phyloP scores from a whole-genome alignment of 2,113 vertebrate genomes.

The Scytalopus superciliaris region DNA sequence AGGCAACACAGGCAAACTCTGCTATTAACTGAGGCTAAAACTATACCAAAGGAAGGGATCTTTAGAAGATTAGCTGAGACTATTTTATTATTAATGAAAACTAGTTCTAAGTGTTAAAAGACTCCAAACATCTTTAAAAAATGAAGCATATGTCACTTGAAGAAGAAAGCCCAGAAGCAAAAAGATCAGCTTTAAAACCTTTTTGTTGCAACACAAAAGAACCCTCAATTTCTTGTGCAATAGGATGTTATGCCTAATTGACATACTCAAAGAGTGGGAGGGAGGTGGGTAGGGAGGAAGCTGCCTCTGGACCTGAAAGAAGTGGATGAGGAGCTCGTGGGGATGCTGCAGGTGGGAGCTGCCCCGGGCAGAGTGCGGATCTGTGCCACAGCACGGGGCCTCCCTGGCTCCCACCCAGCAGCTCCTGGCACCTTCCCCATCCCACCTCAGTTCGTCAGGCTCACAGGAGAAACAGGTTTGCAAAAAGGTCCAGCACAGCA shows the following conservation, averaged over 20 bases:
- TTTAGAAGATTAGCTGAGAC: not conserved
- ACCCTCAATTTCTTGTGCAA: not conserved
- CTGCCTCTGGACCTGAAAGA: not conserved
- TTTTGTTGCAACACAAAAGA: conserved; percentile 1
- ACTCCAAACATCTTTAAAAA: not conserved
- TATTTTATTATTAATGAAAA: not conserved
- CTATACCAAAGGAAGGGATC: not conserved
- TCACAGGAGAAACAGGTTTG: not conserved
- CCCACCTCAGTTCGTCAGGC: rapidly evolving
- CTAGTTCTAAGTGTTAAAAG: not conserved
- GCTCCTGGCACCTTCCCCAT: not conserved
- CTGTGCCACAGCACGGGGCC: rapidly evolving
- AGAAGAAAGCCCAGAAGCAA: not conserved
- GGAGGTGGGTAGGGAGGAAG: not conserved
- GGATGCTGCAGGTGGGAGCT: not conserved
- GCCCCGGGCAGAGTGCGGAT: not conserved
- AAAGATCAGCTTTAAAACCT: not conserved
- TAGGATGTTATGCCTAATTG: not conserved
- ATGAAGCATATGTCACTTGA: not conserved
- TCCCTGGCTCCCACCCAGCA: too few relatives aligned
- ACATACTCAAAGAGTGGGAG: not conserved
- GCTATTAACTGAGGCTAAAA: not conserved
- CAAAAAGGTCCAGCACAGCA: rapidly evolving
- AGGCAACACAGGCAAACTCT: not conserved
- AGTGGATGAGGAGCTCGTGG: not conserved